Percentiles rank a stretch among this genome's conserved stretches.
phyloP scores from a whole-genome alignment of 2,888 invertebrate genomes.

The Drosophila austrosaltans region DNA sequence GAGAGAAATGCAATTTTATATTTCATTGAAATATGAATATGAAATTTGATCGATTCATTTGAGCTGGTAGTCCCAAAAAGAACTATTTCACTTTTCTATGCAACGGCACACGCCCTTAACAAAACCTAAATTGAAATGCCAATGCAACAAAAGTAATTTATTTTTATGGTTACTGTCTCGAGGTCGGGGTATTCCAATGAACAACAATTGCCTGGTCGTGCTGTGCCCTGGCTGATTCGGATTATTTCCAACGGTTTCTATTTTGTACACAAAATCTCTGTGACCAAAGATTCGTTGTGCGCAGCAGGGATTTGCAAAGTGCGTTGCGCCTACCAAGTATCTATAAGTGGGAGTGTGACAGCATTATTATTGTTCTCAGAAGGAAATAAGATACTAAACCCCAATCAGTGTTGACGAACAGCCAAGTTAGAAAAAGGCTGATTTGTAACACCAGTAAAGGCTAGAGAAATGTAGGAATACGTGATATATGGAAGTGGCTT shows the following conservation, averaged over 20 bases:
- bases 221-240: conserved; percentile 24
- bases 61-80: conserved; percentile 27
- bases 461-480: too few relatives aligned
- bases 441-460: background rate
- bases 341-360: conserved; percentile 25
- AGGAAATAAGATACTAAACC: conserved; percentile 41
- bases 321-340: conserved; percentile 7
- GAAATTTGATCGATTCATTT: conserved; percentile 55
- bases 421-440: conserved; percentile 14
- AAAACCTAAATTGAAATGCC: conserved; percentile 70
- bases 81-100: conserved; percentile 19
- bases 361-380: conserved; percentile 51
- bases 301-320: conserved; percentile 36
- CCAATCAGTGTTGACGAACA: background rate
- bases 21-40: conserved; percentile 39
- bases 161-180: conserved; percentile 57
- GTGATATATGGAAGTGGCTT: too few relatives aligned
- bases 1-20: conserved; percentile 31
- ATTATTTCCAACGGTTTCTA: conserved; percentile 65
- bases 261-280: conserved; percentile 72
- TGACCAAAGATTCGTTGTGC: conserved; percentile 25
- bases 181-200: conserved; percentile 12
- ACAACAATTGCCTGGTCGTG: conserved; percentile 40
- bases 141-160: conserved; percentile 64
- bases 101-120: conserved; percentile 25